phyloP scores from a whole-genome alignment of 2,113 vertebrate species.

The Phylloscopus whistleri region DNA sequence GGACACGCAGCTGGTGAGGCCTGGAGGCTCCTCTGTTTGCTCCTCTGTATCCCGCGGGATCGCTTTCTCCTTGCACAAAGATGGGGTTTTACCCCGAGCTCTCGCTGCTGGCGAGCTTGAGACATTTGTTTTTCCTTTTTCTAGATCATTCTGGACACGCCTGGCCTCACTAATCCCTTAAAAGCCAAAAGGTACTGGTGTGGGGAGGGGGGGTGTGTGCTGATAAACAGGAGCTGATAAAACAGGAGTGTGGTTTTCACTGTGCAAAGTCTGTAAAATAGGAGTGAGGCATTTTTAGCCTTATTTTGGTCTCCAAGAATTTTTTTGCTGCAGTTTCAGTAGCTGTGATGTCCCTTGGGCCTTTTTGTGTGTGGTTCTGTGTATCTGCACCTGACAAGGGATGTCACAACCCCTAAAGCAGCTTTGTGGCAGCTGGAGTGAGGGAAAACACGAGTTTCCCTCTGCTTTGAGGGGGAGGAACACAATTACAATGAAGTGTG shows the following conservation, averaged over 20 bases:
- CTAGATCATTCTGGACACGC: conserved; percentile 93
- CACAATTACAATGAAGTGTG: rapidly evolving
- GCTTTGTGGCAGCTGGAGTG: not conserved
- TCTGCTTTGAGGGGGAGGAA: rapidly evolving
- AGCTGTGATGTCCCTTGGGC: not conserved
- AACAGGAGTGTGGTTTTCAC: not conserved
- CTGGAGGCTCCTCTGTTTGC: not conserved
- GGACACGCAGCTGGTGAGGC: conserved; percentile 85
- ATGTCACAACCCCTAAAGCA: not conserved
- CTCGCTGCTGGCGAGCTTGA: not conserved
- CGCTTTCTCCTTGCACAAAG: rapidly evolving
- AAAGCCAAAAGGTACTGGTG: conserved; percentile 86
- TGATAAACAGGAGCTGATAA: rapidly evolving
- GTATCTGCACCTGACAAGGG: rapidly evolving
- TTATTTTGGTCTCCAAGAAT: not conserved
- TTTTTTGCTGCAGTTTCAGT: not conserved
- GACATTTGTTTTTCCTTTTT: not conserved
- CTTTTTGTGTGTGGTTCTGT: not conserved
- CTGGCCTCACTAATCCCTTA: conserved; percentile 81
- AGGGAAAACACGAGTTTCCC: not conserved
- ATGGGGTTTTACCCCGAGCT: rapidly evolving
- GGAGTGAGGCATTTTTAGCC: not conserved
- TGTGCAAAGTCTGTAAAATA: not conserved
- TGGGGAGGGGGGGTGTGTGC: not conserved
- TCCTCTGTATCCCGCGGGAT: rapidly evolving